phyloP scores from a whole-genome alignment of 2,797 vertebrate genomes.

The Zalophus californianus region DNA sequence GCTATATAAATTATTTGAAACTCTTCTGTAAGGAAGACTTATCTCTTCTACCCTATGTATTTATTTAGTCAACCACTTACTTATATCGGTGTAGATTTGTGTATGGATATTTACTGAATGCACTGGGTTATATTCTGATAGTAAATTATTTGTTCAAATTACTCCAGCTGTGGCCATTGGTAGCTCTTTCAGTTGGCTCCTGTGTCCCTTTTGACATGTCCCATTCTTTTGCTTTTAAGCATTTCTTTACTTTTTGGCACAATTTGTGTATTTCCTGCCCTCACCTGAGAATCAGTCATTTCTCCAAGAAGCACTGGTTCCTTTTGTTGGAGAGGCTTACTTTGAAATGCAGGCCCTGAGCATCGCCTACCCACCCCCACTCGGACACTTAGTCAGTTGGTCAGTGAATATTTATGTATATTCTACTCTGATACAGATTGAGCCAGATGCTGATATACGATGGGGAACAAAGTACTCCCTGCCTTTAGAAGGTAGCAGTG shows the following conservation, averaged over 20 bases:
- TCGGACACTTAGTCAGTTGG: background rate
- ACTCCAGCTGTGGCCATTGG: background rate
- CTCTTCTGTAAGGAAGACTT: conserved; percentile 16
- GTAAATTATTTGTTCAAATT: background rate
- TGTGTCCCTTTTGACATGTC: background rate
- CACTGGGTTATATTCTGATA: background rate
- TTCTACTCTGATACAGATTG: background rate
- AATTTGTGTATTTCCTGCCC: background rate
- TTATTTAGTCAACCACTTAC: background rate
- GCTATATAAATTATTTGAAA: conserved; percentile 8
- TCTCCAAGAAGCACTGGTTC: background rate
- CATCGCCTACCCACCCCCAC: background rate
- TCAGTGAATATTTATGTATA: background rate
- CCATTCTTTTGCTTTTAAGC: background rate
- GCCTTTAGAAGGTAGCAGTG: background rate
- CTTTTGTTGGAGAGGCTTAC: background rate
- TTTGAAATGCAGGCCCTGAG: background rate
- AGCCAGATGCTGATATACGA: background rate
- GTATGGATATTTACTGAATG: background rate
- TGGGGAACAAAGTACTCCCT: background rate
- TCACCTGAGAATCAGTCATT: background rate
- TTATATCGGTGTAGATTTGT: too few relatives aligned
- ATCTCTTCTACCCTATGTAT: background rate
- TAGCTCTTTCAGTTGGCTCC: background rate
- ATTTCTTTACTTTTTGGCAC: background rate